A percentile compares a stretch with the other conserved stretches of the same genome.
Conservation (phyloP, 2,888 invertebrate genomes). For the Adelognathus sp. region DNA sequence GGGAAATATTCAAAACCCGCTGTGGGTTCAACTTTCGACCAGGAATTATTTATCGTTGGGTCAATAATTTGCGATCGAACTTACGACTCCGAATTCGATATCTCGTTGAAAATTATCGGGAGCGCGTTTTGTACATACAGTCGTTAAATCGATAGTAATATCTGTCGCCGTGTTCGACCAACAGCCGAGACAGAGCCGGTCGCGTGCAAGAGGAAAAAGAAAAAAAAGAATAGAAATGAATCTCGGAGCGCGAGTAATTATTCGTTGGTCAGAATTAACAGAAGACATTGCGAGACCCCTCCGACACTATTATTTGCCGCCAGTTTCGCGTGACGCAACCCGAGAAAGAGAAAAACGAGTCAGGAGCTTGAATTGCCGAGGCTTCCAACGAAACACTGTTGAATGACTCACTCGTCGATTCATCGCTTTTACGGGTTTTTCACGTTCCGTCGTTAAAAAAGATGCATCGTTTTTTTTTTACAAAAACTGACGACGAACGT, state of each 20-base stretch:
- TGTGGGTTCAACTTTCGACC: no score
- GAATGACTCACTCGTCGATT: constrained; percentile 4
- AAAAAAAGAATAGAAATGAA: constrained; percentile 46
- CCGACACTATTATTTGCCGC: constrained; percentile 15
- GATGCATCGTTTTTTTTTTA: not conserved
- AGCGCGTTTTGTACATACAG: not conserved
- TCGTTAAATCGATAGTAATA: not conserved
- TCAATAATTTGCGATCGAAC: not conserved
- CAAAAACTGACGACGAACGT: not conserved
- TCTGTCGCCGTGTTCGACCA: not conserved
- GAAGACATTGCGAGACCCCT: constrained; percentile 19
- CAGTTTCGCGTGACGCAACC: not conserved
- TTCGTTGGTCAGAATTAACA: constrained; percentile 11
- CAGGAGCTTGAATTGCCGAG: not conserved
- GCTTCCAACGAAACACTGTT: not conserved
- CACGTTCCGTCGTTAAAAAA: not conserved
- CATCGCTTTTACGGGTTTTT: not conserved
- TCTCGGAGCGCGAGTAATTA: constrained; percentile 39
- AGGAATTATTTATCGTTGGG: not conserved
- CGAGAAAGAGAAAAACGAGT: not conserved
- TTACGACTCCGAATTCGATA: not conserved
- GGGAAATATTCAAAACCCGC: no score
- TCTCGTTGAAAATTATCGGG: constrained; percentile 20
- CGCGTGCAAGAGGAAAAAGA: not conserved
- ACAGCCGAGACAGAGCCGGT: not conserved